Base-by-base conservation (phyloP, 2,888 invertebrate species). In the Chalcis sispes region DNA sequence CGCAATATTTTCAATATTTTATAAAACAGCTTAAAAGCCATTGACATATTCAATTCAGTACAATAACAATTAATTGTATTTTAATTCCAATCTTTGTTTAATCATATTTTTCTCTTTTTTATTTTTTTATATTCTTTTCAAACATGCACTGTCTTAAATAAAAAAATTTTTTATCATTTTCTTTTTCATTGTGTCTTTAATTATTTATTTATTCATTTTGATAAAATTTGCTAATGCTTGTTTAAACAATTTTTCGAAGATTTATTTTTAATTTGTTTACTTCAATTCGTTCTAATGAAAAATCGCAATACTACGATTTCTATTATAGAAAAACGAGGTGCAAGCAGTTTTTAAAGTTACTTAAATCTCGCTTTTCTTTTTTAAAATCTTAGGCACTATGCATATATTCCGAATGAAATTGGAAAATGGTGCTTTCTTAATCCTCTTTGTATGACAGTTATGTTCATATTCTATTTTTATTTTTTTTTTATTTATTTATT, bases 321-420 rank as follows among this genome's bases (percentile, higher is more conserved):
- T 74, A 62, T n/a, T 42, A 32, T 15, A 52, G 54, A 67, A 61
- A 74, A n/a, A 67, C 46, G 42, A 74, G 67, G 46, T 36, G 20
- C 40, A 48, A 62, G 20, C 25, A 65, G 48, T 65, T 50, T n/a
- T n/a, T n/a, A n/a, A 32, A 61, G 42, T 20, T 15, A 10, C 48
- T 29, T 36, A 36, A 7, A 10, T 29, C 54, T 56, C 52, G 18
- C n/a, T 25, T 61, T 42, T 32, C 32, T 32, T 42, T 71, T 71
- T 72, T 27, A 69, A 62, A 62, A 42, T 65, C 58, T 79, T 78
- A 79, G 79, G 79, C 79, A 79, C 79, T 78, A 78, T 76, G 69
- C 71, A 61, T 79, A n/a, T n/a, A 78, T 73, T 73, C 67, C 56
- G 67, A 79, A 72, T 74, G 56, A 75, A 77, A 77, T 62, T 59